These are phyloP conservation scores for Pelecanoides urinatrix DNA, from an alignment of 2,113 vertebrate species.

Conservation along the genomic window DNA sequence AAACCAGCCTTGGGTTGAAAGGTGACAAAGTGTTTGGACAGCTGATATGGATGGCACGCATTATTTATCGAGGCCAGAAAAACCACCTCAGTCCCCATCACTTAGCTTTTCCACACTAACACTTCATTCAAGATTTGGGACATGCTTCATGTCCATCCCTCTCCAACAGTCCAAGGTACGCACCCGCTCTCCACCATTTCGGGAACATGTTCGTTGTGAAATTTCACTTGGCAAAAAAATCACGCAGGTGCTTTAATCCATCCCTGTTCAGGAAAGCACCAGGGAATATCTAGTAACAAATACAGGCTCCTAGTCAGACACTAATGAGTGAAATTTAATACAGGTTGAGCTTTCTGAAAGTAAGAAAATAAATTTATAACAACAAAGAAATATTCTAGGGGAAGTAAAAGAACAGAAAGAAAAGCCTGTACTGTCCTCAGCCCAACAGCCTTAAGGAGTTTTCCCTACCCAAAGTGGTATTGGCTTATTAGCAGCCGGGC, in stretches of 20 bases:
- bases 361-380: not conserved
- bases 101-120: not conserved
- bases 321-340: not conserved
- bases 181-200: not conserved
- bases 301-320: not conserved
- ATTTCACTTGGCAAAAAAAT: not conserved
- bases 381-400: not conserved
- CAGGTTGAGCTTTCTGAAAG: not conserved
- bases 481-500: not conserved
- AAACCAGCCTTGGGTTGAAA: not conserved
- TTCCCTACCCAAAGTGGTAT: not conserved
- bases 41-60: not conserved
- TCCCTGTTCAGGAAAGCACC: not conserved
- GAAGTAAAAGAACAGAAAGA: not conserved
- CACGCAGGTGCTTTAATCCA: not conserved
- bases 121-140: not conserved
- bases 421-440: not conserved
- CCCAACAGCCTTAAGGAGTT: not conserved
- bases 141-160: not conserved
- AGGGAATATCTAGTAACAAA: not conserved
- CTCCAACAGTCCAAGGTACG: not conserved
- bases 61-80: conserved; percentile 6
- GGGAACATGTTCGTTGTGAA: not conserved
- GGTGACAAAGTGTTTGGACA: not conserved
- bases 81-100: not conserved